Evolutionary conservation across 2,113 vertebrate species (phyloP), one percentile per base, ranked within the genome.

Genomic region (Nothobranchius kuhntae): DNA sequence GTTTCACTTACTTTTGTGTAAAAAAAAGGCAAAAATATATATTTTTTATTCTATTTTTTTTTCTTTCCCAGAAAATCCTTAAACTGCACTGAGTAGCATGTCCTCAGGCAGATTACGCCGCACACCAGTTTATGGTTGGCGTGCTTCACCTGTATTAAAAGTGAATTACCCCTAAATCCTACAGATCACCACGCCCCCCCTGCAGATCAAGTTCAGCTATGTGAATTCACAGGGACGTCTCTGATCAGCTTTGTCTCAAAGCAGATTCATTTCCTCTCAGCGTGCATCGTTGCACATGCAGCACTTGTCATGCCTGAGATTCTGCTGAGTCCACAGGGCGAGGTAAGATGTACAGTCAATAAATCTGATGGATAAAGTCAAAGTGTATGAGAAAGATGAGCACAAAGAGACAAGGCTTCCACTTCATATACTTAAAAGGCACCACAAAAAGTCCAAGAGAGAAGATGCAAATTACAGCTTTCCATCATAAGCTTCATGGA

Each of bases 391-490:
- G n/a, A 26, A n/a, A 51, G 56, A 57, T 46, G 46, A 57, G 75
- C 65, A 73, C 61, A 79, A 72, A 80, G 69, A 81, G 40, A 36
- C 51, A 70, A 44, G 70, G 48, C 65, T 68, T 57, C 30, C 63
- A 53, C 75, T 73, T 86, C 79, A 68, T 63, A 57, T 60, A 82
- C 87, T 84, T 71, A 72, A 77, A 74, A 84, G 60, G 54, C 1
- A 15, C 21, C 0, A 42, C 7, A 13, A 54, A 65, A 76, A 75
- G 54, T 65, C 70, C 58, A 65, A 21, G 26, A 6, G 44, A 68
- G 74, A 47, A 50, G 51, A 80, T 72, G 68, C 59, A 74, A 71
- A 82, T 78, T 13, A 70, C 75, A 35, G 14, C 68, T 58, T 56
- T 75, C 46, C 55, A 40, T 73, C 55, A 40, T n/a, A 63, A 71